Evolutionary conservation across 2,797 vertebrate genomes (phyloP).

Genomic region (Typhlichthys subterraneus): DNA sequence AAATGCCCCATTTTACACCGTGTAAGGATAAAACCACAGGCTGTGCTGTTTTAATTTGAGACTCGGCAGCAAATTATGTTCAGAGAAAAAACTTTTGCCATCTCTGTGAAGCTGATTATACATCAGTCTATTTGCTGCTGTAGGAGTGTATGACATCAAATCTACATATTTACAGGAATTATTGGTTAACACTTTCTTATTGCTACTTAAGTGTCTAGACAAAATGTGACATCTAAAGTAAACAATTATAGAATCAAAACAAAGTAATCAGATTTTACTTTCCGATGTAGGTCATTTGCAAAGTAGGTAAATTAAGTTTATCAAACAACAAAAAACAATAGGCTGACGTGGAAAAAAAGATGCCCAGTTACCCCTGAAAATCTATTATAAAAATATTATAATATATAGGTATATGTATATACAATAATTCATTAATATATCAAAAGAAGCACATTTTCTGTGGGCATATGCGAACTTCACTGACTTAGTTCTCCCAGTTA

Average conservation of each 20-base stretch:
- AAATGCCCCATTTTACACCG: slow-evolving; percentile 46
- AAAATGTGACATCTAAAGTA: no score
- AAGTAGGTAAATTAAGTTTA: no score
- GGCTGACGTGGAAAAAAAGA: no score
- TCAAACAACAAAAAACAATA: no score
- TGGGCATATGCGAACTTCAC: no score
- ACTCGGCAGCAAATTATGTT: slow-evolving; percentile 27
- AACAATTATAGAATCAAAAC: no score
- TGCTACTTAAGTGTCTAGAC: no score
- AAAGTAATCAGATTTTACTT: no score
- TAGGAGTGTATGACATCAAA: background rate
- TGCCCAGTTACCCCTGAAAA: no score
- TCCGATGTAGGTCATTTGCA: no score
- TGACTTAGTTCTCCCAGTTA: no score
- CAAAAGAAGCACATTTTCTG: background rate
- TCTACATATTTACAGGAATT: background rate
- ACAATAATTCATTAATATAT: background rate
- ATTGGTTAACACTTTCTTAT: no score
- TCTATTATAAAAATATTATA: background rate
- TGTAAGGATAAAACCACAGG: slow-evolving; percentile 53
- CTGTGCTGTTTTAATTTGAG: slow-evolving; percentile 33
- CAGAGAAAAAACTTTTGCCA: slow-evolving; percentile 27
- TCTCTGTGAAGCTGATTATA: slow-evolving; percentile 11
- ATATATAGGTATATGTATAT: background rate
- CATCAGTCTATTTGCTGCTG: slow-evolving; percentile 1